phyloP scores from a whole-genome alignment of 2,888 invertebrate species.

The Pseudococcus jackbeardsleyi region DNA sequence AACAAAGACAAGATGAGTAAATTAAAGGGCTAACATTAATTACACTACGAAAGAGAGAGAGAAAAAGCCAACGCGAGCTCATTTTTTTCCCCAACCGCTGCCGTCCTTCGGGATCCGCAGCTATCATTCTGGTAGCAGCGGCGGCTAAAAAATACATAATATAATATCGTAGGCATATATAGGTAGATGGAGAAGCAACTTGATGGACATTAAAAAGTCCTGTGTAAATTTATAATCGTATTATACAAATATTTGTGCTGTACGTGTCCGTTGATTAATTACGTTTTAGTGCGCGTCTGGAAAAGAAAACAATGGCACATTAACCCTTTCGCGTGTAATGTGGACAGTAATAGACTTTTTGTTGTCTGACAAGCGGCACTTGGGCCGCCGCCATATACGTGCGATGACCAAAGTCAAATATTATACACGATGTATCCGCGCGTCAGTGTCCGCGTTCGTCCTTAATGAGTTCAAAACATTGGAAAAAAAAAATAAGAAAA shows the following conservation, averaged over 20 bases:
- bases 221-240: slow-evolving; percentile 62
- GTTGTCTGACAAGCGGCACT: slow-evolving; percentile 49
- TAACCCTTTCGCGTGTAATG: slow-evolving; percentile 59
- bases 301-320: slow-evolving; percentile 61
- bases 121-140: neutral
- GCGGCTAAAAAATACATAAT: neutral
- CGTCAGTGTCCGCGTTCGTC: neutral
- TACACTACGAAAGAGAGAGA: neutral
- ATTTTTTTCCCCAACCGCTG: slow-evolving; percentile 9
- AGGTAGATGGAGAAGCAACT: neutral
- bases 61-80: neutral
- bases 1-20: neutral
- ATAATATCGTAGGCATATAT: neutral
- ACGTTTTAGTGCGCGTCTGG: slow-evolving; percentile 47
- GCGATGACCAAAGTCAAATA: slow-evolving; percentile 40
- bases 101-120: neutral
- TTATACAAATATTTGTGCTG: slow-evolving; percentile 60
- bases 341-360: slow-evolving; percentile 56
- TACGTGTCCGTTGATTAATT: slow-evolving; percentile 61
- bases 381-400: neutral
- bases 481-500: neutral
- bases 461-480: slow-evolving; percentile 20
- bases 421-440: neutral
- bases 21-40: neutral
- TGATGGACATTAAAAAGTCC: slow-evolving; percentile 55